Evolutionary conservation across 2,113 vertebrate genomes (phyloP).

Genomic region (Romanogobio albipinnatus): DNA sequence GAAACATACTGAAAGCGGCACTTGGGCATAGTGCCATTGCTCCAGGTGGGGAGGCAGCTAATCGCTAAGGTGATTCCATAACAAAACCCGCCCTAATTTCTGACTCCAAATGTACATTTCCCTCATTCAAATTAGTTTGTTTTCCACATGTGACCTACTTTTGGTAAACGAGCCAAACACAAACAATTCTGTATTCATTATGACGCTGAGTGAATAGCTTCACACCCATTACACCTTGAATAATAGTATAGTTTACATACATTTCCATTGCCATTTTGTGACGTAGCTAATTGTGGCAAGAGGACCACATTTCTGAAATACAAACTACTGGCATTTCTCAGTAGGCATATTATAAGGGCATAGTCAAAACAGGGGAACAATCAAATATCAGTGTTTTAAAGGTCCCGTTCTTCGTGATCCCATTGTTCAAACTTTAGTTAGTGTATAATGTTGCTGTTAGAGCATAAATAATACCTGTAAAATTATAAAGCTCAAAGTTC

Average conservation of each 20-base stretch:
- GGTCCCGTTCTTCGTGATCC: no score
- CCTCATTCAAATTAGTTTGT: conserved; percentile 47
- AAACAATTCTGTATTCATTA: conserved; percentile 17
- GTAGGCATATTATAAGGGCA: no score
- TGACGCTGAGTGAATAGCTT: neutral
- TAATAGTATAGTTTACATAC: neutral
- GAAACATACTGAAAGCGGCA: conserved; percentile 31
- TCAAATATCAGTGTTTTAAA: no score
- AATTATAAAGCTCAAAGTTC: no score
- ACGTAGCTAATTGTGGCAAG: neutral
- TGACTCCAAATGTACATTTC: conserved; percentile 44
- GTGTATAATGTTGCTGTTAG: no score
- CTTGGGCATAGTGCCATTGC: conserved; percentile 60
- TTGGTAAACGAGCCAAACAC: conserved; percentile 31
- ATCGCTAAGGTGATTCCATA: conserved; percentile 55
- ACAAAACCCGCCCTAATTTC: conserved; percentile 56
- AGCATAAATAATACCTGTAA: no score
- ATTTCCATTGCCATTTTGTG: neutral
- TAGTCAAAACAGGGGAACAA: no score
- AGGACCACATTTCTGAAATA: neutral
- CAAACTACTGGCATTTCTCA: neutral
- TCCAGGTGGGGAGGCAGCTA: conserved; percentile 60
- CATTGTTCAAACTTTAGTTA: no score
- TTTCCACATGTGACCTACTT: conserved; percentile 37
- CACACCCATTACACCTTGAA: neutral